Percentiles rank a stretch among this genome's conserved stretches.
phyloP scores from a whole-genome alignment of 2,113 vertebrate genomes.

The Dasyurus viverrinus region DNA sequence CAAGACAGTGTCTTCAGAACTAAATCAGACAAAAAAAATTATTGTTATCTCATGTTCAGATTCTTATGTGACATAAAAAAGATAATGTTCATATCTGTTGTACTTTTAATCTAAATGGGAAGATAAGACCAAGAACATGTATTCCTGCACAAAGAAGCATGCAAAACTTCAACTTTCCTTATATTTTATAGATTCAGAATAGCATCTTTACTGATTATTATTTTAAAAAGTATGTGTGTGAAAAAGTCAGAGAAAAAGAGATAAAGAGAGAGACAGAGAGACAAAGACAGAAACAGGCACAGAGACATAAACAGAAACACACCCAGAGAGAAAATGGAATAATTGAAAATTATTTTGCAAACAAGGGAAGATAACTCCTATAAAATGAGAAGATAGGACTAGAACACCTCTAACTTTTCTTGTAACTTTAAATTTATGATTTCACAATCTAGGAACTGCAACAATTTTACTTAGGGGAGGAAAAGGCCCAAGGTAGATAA shows the following conservation, averaged over 20 bases:
- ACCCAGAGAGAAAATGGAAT: no score
- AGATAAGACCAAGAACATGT: neutral
- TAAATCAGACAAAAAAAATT: neutral
- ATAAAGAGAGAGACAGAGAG: no score
- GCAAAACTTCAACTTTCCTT: neutral
- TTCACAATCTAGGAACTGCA: neutral
- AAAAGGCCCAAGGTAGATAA: constrained; percentile 37
- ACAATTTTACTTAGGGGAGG: neutral
- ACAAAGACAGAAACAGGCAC: no score
- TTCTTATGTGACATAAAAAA: neutral
- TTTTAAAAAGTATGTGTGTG: no score
- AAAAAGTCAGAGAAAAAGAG: no score
- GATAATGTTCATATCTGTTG: constrained; percentile 12
- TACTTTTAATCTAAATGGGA: constrained; percentile 35
- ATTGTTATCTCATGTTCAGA: neutral
- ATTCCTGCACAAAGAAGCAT: neutral
- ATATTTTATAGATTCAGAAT: neutral
- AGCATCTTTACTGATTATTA: neutral
- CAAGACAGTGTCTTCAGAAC: constrained; percentile 27
- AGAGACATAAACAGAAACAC: no score
- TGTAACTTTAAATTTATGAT: neutral
- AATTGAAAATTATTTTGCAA: neutral
- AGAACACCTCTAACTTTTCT: neutral
- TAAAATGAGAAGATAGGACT: neutral
- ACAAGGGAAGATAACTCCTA: constrained; percentile 28